Base-by-base conservation (phyloP, 2,113 vertebrate species). In the Chionodraco myersi region DNA sequence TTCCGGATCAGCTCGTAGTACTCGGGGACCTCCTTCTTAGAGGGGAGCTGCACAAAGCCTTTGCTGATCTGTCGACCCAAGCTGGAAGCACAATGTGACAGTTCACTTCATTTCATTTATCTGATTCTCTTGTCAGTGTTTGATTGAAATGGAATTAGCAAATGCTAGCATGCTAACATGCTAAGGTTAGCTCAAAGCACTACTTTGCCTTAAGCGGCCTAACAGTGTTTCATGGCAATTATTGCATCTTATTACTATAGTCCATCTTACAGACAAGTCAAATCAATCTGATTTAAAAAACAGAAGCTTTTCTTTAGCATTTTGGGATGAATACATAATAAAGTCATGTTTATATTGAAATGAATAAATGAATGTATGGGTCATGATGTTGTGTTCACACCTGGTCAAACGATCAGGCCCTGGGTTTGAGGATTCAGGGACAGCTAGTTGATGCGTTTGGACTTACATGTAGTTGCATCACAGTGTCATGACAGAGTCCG, bases 1-100 rank as follows among this genome's bases (percentile, higher is more conserved):
- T 99, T 99, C 65, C 97, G 96, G 89, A 99, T 99, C 88, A 99
- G 94, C 90, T 99, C 98, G 47, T 99, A 99, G 90, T 99, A 99
- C 87, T 99, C 98, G 0, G 98, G 98, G 10, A 99, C 95, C 80
- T 99, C 98, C 93, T 99, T 99, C 75, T 97, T 96, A 10, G 98
- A 99, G 12, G 98, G 98, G 78, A 99, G 96, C 90, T 99, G 98
- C 88, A 99, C 98, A 89, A 99, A 99, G 72, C 98, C 98, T 95
- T 99, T 98, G 92, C 98, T 99, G 90, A 99, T 96, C 94, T 99
- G 98, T 53, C 98, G 96, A 83, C 98, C 98, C 88, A 96, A 95
- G 92, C 98, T 99, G 93, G 72, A 94, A 89, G 51, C 68, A 89
- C 47, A 80, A 81, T 2, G 13, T 16, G 34, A 45, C 4, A n/a